Evolutionary conservation across 2,888 invertebrate species (phyloP).

Genomic region (Ichneumoninae sp.): DNA sequence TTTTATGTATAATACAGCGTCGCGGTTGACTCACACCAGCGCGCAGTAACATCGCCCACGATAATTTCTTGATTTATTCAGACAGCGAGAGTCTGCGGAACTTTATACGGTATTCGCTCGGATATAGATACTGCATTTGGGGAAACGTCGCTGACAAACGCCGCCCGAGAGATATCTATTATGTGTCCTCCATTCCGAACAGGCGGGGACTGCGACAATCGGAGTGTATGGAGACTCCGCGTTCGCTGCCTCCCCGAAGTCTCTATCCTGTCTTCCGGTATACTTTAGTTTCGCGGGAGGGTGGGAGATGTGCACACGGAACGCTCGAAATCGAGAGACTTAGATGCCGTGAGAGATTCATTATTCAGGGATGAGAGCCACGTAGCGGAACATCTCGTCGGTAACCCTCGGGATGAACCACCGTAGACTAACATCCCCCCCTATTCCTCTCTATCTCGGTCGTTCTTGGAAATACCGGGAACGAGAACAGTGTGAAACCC

Average conservation of each 20-base stretch:
- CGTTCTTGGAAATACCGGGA: constrained; percentile 23
- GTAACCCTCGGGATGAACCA: constrained; percentile 38
- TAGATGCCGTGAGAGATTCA: constrained; percentile 56
- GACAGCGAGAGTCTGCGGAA: constrained; percentile 22
- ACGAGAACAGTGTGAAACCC: constrained; percentile 28
- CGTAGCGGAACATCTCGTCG: constrained; percentile 43
- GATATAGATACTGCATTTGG: constrained; percentile 39
- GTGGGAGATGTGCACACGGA: constrained; percentile 11
- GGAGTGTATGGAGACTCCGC: neutral
- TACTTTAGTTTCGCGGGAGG: constrained; percentile 20
- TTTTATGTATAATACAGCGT: constrained; percentile 37
- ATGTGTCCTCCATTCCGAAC: neutral
- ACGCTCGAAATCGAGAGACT: constrained; percentile 50
- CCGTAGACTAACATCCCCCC: constrained; percentile 6
- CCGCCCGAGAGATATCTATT: neutral
- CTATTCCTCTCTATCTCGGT: neutral
- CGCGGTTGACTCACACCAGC: neutral
- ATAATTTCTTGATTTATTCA: constrained; percentile 62
- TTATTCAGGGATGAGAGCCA: constrained; percentile 54
- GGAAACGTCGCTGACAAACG: constrained; percentile 43
- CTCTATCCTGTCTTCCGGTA: constrained; percentile 7
- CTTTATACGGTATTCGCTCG: constrained; percentile 26
- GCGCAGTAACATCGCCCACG: constrained; percentile 34
- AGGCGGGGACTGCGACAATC: neutral
- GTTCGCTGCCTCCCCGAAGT: neutral